These are phyloP conservation scores for Lytechinus pictus DNA, from an alignment of 35 echinoderm and acorn worm species.

Conservation along the genomic window DNA sequence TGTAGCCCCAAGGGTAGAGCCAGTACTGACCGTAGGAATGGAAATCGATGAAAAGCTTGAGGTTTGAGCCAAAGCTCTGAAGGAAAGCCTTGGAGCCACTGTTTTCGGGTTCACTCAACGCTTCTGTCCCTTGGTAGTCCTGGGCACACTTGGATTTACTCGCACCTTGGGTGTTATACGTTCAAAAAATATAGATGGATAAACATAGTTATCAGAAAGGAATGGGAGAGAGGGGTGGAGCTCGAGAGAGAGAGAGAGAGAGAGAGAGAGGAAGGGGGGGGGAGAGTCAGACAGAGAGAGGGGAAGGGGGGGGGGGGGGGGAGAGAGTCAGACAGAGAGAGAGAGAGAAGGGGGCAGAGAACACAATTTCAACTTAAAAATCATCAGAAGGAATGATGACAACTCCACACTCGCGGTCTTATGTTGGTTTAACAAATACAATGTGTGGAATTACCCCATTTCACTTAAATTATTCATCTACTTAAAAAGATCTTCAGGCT, in stretches of 20 bases:
- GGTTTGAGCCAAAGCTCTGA: not conserved
- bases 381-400: no score
- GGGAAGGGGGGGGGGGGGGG: not conserved
- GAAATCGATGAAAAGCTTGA: constrained; percentile 70
- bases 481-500: no score
- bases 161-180: no score
- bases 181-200: no score
- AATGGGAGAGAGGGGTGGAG: not conserved
- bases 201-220: not conserved
- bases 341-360: not conserved
- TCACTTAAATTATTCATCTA: no score
- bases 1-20: constrained; percentile 77
- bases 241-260: not conserved
- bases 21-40: constrained; percentile 74
- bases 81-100: constrained; percentile 41
- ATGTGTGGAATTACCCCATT: no score
- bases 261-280: not conserved
- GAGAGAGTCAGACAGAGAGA: not conserved
- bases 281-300: not conserved
- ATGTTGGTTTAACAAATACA: no score
- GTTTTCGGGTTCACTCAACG: constrained; percentile 62
- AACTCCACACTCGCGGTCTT: no score
- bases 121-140: constrained; percentile 38
- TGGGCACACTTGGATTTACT: constrained; percentile 19
- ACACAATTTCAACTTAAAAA: no score